Evolutionary conservation across 2,113 vertebrate genomes (phyloP).

Genomic region (Baryphthengus martii): DNA sequence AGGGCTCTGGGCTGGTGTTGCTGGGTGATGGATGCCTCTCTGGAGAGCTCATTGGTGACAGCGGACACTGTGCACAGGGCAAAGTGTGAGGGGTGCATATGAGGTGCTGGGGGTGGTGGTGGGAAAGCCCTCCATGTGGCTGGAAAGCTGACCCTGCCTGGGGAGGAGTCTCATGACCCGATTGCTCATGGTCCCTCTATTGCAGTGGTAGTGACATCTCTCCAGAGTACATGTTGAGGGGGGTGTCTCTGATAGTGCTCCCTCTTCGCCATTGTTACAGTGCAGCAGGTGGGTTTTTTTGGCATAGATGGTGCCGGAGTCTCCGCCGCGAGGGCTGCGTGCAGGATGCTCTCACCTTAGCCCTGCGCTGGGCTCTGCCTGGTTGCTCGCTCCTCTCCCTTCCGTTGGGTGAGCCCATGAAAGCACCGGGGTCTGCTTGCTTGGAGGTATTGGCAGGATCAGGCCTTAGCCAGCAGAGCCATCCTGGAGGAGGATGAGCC

Average conservation of each 20-base stretch:
- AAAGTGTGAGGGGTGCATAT: neutral
- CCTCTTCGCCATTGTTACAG: neutral
- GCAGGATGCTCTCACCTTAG: neutral
- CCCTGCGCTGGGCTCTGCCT: neutral
- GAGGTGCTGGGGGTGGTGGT: neutral
- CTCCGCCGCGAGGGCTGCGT: fast-evolving
- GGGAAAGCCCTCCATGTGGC: neutral
- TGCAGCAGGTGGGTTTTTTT: neutral
- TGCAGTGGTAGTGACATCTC: neutral
- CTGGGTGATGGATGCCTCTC: neutral
- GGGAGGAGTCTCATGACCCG: neutral
- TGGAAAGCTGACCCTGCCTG: neutral
- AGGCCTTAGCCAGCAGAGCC: neutral
- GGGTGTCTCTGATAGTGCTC: neutral
- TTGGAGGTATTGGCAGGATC: neutral
- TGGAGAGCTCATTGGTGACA: neutral
- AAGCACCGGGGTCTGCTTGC: neutral
- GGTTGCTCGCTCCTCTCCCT: neutral
- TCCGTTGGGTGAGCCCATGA: neutral
- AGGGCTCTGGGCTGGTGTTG: neutral
- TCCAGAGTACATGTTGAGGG: fast-evolving
- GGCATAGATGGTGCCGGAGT: neutral
- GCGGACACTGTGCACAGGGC: neutral
- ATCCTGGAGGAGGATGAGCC: neutral
- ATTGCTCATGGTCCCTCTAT: neutral